Evolutionary conservation across 2,888 invertebrate species (phyloP), one percentile per base, ranked within the genome.

Genomic region (Melanargia galathea): DNA sequence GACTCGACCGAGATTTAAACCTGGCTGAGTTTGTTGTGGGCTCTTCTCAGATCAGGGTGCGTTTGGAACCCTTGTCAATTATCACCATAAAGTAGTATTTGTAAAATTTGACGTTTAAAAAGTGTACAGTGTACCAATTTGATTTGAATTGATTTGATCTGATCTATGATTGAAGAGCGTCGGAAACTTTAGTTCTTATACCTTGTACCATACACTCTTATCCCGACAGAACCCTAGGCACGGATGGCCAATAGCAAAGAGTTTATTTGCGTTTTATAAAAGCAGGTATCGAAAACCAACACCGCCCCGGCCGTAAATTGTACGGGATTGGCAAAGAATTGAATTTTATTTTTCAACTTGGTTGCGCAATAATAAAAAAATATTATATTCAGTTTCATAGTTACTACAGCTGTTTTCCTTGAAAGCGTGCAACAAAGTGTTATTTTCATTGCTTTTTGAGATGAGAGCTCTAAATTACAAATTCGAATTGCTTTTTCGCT

Each of bases 231-330:
- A 20, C 22, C 20, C 45, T 6, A 22, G 45, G 45, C 45, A 52
- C 33, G 20, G 20, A 35, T 49, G 48, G 61, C 60, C 64, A 58
- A 62, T 63, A 63, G 48, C 46, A 60, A 64, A 63, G 60, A 68
- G 68, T 66, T 65, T 66, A 67, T 68, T 68, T 68, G 59, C 58
- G 64, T 67, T 68, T 46, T 63, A 64, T 65, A 68, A 65, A 70
- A 60, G 26, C 59, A 65, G 62, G 69, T 67, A 65, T 62, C 64
- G 61, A 62, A 61, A 56, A 65, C 49, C 45, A 56, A 59, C 64
- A 64, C 24, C 38, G 60, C 63, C 60, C 33, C n/a, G 52, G 58
- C 49, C 51, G 59, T 64, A 62, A 63, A 63, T 60, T 59, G 45
- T 24, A 56, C 55, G 38, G 43, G 52, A 62, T 56, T 60, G 61